Evolutionary conservation across 2,888 invertebrate genomes (phyloP).

Genomic region (Ennomos quercinarius): DNA sequence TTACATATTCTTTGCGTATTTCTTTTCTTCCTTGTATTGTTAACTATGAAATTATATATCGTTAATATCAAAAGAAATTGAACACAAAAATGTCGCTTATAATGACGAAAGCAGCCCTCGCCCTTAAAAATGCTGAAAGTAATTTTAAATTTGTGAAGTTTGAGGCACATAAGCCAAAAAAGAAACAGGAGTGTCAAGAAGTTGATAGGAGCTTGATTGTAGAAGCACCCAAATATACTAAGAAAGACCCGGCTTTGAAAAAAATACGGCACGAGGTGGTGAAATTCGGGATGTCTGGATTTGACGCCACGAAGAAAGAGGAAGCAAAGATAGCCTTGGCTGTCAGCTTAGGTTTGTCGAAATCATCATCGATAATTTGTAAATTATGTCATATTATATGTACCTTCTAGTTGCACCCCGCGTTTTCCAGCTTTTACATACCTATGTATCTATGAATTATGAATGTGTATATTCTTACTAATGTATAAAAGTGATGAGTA

Average conservation of each 20-base stretch:
- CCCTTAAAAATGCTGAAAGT: slow-evolving; percentile 69
- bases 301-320: slow-evolving; percentile 88
- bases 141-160: slow-evolving; percentile 80
- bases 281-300: slow-evolving; percentile 93
- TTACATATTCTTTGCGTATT: no score
- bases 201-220: slow-evolving; percentile 39
- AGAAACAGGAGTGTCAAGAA: slow-evolving; percentile 50
- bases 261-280: slow-evolving; percentile 92
- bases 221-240: slow-evolving; percentile 42
- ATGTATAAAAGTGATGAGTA: no score
- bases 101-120: slow-evolving; percentile 81
- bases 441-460: no score
- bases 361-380: no score
- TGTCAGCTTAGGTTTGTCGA: slow-evolving; percentile 92
- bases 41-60: no score
- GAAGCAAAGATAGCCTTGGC: slow-evolving; percentile 92
- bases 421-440: no score
- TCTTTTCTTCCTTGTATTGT: no score
- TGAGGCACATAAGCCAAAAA: slow-evolving; percentile 82
- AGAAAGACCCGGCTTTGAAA: slow-evolving; percentile 89
- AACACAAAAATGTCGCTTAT: slow-evolving; percentile 63
- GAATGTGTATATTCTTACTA: no score
- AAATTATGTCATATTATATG: no score
- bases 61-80: no score
- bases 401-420: no score